phyloP scores from a whole-genome alignment of 2,888 invertebrate species.

The Oscheius sp. region DNA sequence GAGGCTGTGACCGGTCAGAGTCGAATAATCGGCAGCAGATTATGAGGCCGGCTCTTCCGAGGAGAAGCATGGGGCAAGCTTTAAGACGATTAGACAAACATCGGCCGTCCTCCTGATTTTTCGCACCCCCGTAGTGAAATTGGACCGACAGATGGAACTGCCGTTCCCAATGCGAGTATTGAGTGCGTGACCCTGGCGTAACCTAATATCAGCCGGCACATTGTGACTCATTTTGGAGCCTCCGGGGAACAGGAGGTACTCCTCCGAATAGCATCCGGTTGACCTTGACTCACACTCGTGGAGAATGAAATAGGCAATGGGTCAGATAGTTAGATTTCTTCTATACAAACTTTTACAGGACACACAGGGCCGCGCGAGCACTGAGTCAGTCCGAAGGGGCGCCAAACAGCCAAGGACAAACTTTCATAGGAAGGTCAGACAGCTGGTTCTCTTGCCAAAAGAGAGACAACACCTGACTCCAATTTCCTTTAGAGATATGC shows the following conservation, averaged over 20 bases:
- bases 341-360: not conserved
- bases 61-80: not conserved
- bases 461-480: constrained; percentile 27
- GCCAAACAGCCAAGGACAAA: constrained; percentile 14
- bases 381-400: constrained; percentile 9
- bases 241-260: constrained; percentile 24
- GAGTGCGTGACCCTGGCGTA: constrained; percentile 37
- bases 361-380: not conserved
- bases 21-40: constrained; percentile 28
- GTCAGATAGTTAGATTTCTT: not conserved
- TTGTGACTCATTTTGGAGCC: constrained; percentile 35
- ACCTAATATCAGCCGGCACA: constrained; percentile 35
- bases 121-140: constrained; percentile 15
- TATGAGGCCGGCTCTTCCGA: constrained; percentile 18
- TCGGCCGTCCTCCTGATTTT: constrained; percentile 12
- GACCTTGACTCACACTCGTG: constrained; percentile 9
- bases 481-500: constrained; percentile 11
- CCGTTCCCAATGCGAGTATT: constrained; percentile 25
- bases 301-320: not conserved
- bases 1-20: constrained; percentile 20
- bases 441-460: not conserved
- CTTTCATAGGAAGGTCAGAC: constrained; percentile 9
- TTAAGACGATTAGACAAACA: constrained; percentile 35
- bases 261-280: constrained; percentile 1
- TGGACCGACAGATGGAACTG: constrained; percentile 21